phyloP scores from a whole-genome alignment of 2,888 invertebrate genomes.

The Chrysolina haemoptera region DNA sequence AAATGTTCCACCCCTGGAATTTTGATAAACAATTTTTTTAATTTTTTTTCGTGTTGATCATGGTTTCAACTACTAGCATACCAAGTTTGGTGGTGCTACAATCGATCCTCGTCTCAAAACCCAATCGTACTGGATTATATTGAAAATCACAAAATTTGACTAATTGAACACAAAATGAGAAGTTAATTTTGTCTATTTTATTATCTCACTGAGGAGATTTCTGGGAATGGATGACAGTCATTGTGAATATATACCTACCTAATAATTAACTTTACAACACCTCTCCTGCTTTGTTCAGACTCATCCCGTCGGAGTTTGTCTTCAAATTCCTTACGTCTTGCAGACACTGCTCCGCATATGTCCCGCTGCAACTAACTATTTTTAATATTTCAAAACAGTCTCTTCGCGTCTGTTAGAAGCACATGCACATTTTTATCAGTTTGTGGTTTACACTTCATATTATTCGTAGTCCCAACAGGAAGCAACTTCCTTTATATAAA shows the following conservation, averaged over 20 bases:
- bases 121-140: too few relatives aligned
- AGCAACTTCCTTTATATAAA: constrained; percentile 56
- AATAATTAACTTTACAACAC: not conserved
- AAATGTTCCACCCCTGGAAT: too few relatives aligned
- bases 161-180: too few relatives aligned
- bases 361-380: constrained; percentile 47
- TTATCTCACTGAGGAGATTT: not conserved
- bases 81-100: too few relatives aligned
- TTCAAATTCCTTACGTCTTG: not conserved
- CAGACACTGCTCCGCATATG: constrained; percentile 30
- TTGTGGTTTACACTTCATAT: constrained; percentile 37
- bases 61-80: too few relatives aligned
- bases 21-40: too few relatives aligned
- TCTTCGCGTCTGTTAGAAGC: constrained; percentile 41
- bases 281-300: constrained; percentile 10
- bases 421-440: constrained; percentile 48
- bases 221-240: not conserved
- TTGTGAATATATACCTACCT: not conserved
- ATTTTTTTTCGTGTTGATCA: too few relatives aligned
- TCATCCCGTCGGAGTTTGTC: not conserved
- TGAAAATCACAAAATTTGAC: too few relatives aligned
- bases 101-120: too few relatives aligned
- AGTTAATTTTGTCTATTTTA: too few relatives aligned
- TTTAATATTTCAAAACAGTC: constrained; percentile 43
- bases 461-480: constrained; percentile 56